These are phyloP conservation scores for Herpailurus yagouaroundi DNA, from an alignment of 2,113 vertebrate genomes.

Conservation along the genomic window DNA sequence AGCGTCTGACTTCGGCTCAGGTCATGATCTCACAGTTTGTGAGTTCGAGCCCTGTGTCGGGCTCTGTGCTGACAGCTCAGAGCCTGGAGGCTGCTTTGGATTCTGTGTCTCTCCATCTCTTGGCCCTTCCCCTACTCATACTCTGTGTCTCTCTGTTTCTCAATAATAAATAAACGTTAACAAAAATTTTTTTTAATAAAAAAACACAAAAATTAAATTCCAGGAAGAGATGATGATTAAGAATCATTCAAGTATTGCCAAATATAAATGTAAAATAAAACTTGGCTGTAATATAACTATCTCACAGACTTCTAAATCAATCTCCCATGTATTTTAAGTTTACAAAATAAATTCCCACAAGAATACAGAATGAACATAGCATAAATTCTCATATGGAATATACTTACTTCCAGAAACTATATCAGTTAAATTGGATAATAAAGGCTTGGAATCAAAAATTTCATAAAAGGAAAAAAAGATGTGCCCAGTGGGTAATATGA, in stretches of 20 bases:
- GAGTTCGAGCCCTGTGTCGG: too few relatives aligned
- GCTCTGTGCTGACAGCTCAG: too few relatives aligned
- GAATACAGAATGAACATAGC: background rate
- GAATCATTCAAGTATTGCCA: slow-evolving; percentile 71
- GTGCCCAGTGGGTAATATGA: background rate
- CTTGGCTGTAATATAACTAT: slow-evolving; percentile 20
- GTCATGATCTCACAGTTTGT: too few relatives aligned
- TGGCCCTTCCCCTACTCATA: too few relatives aligned
- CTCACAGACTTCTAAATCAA: slow-evolving; percentile 38
- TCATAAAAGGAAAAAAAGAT: slow-evolving; percentile 13
- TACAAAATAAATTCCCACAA: slow-evolving; percentile 55
- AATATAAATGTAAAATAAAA: slow-evolving; percentile 63
- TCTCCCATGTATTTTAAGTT: slow-evolving; percentile 49
- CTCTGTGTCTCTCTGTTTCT: too few relatives aligned
- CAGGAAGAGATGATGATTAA: slow-evolving; percentile 72
- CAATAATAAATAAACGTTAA: too few relatives aligned
- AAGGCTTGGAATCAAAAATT: slow-evolving; percentile 19
- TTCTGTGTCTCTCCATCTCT: too few relatives aligned
- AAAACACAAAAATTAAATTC: background rate
- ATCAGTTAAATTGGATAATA: slow-evolving; percentile 35
- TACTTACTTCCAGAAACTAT: slow-evolving; percentile 33
- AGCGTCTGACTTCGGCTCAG: too few relatives aligned
- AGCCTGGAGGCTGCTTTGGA: too few relatives aligned
- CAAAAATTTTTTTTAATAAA: too few relatives aligned
- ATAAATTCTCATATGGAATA: background rate